A percentile compares a stretch with the other conserved stretches of the same genome.
Evolutionary conservation across 2,888 invertebrate species (phyloP).

Genomic region (Sarcophaga subvicina): DNA sequence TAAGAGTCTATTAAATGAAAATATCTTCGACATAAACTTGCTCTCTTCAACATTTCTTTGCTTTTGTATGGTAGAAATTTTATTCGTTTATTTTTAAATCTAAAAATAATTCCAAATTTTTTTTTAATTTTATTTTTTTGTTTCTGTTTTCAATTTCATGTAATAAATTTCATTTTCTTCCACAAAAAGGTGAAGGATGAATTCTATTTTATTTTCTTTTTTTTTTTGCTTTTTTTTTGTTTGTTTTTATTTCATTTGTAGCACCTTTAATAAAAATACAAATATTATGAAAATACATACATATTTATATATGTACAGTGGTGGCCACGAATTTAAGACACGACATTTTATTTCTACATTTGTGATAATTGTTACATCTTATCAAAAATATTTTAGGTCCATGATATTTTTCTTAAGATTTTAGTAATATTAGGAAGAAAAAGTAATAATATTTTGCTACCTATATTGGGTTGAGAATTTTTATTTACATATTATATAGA

Average conservation of each 20-base stretch:
- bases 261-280: slow-evolving; percentile 44
- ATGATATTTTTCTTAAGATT: no score
- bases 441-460: no score
- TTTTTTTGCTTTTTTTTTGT: neutral
- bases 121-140: neutral
- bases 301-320: neutral
- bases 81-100: slow-evolving; percentile 7
- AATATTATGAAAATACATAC: slow-evolving; percentile 13
- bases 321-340: no score
- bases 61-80: neutral
- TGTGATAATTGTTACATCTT: no score
- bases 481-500: no score
- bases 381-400: no score
- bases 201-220: slow-evolving; percentile 55
- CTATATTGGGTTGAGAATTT: no score
- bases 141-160: slow-evolving; percentile 53
- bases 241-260: slow-evolving; percentile 18
- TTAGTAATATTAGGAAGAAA: no score
- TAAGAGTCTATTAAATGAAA: no score
- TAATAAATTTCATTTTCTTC: slow-evolving; percentile 60
- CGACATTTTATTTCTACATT: no score
- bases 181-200: slow-evolving; percentile 69
- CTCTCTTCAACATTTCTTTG: neutral
- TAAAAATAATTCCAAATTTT: slow-evolving; percentile 41
- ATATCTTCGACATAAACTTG: neutral